Conservation (phyloP, 2,113 vertebrate species). For the Nematolebias whitei region DNA sequence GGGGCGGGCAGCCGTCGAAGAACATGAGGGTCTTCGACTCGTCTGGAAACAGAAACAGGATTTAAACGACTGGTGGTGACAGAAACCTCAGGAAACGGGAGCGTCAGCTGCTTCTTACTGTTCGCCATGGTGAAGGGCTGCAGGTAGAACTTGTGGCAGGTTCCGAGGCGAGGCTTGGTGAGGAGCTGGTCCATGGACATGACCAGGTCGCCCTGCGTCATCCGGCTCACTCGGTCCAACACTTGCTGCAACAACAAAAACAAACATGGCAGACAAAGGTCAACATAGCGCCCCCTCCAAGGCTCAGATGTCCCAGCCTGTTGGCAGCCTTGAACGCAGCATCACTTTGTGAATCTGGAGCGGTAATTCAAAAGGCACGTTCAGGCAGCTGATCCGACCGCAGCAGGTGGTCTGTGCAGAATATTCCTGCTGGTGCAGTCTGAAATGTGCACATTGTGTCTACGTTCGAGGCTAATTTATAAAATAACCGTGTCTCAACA, state of each 20-base stretch:
- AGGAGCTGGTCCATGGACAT: conserved; percentile 99
- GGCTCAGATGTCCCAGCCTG: too few species aligned
- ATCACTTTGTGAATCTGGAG: too few species aligned
- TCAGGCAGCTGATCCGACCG: too few species aligned
- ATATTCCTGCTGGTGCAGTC: too few species aligned
- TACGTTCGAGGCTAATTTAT: too few species aligned
- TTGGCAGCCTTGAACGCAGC: too few species aligned
- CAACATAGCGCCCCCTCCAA: too few species aligned
- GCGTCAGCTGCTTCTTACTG: conserved; percentile 77
- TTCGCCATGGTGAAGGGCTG: conserved; percentile 91
- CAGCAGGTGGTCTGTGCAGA: too few species aligned
- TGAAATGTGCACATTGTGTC: too few species aligned
- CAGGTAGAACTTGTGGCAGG: conserved; percentile 97
- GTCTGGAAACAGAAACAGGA: conserved; percentile 73
- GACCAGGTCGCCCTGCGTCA: conserved; percentile 97
- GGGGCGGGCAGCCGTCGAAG: conserved; percentile 93
- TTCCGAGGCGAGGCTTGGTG: conserved; percentile 95
- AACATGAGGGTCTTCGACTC: conserved; percentile 95
- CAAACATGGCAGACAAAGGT: too few species aligned
- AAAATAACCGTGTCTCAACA: too few species aligned
- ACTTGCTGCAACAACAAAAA: conserved; percentile 86
- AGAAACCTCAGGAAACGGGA: not conserved
- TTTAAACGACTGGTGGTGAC: accelerated
- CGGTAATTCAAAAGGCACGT: too few species aligned
- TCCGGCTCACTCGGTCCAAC: conserved; percentile 91